phyloP scores from a whole-genome alignment of 2,113 vertebrate genomes.

The Cromileptes altivelis region DNA sequence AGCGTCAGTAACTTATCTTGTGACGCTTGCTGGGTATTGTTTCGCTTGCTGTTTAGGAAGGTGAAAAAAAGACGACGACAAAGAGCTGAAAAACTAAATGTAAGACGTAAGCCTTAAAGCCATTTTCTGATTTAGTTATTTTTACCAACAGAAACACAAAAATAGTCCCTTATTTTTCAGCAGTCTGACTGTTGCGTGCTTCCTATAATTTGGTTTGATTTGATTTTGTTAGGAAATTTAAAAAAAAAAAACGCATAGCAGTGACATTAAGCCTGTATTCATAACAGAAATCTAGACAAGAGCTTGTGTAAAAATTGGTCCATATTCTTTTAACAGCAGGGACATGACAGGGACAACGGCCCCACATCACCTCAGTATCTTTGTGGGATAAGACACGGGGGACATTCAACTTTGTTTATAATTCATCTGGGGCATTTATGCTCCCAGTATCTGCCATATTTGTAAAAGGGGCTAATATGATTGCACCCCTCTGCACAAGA shows the following conservation, averaged over 20 bases:
- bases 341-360: background rate
- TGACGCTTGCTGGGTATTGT: slow-evolving; percentile 83
- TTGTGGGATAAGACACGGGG: background rate
- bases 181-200: background rate
- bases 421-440: slow-evolving; percentile 1
- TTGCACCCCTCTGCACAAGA: background rate
- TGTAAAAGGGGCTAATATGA: slow-evolving; percentile 2
- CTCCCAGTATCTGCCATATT: background rate
- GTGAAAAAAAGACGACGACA: slow-evolving; percentile 25
- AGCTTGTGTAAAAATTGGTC: background rate
- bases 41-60: slow-evolving; percentile 76
- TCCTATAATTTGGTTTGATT: slow-evolving; percentile 26
- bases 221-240: slow-evolving; percentile 24
- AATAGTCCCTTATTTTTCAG: background rate
- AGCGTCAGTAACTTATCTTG: slow-evolving; percentile 81
- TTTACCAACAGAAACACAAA: background rate
- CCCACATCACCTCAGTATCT: background rate
- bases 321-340: slow-evolving; percentile 25
- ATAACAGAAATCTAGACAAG: slow-evolving; percentile 3
- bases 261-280: background rate
- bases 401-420: slow-evolving; percentile 1
- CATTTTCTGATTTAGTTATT: background rate
- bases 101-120: background rate
- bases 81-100: slow-evolving; percentile 8
- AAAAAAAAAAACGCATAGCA: slow-evolving; percentile 2